phyloP scores from a whole-genome alignment of 2,888 invertebrate genomes.

The Atethmia centrago region DNA sequence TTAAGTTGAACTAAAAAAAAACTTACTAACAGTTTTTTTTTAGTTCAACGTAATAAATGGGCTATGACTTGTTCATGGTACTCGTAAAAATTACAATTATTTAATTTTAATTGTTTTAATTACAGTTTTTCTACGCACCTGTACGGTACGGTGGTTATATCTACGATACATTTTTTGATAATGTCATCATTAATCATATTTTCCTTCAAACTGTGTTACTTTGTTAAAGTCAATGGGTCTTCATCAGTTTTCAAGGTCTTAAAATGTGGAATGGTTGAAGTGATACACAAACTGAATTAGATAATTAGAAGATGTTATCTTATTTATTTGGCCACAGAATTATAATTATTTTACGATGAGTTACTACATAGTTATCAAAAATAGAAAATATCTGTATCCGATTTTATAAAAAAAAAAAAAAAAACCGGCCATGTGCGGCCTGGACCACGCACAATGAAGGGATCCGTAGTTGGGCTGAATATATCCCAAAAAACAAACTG shows the following conservation, averaged over 20 bases:
- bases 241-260: constrained; percentile 31
- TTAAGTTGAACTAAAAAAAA: not conserved
- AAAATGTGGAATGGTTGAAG: constrained; percentile 3
- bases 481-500: too few relatives aligned
- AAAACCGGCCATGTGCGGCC: too few relatives aligned
- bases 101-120: constrained; percentile 26
- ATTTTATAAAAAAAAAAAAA: too few relatives aligned
- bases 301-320: constrained; percentile 28
- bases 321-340: constrained; percentile 16
- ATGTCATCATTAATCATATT: constrained; percentile 40
- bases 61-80: not conserved
- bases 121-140: constrained; percentile 9
- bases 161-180: constrained; percentile 25
- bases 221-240: constrained; percentile 14
- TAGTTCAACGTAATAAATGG: too few relatives aligned
- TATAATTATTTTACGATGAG: constrained; percentile 4
- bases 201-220: constrained; percentile 1
- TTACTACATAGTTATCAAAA: constrained; percentile 6
- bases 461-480: too few relatives aligned
- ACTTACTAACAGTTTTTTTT: too few relatives aligned
- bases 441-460: too few relatives aligned
- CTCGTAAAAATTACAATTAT: constrained; percentile 10
- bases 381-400: constrained; percentile 18
- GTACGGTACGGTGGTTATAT: not conserved
- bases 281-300: constrained; percentile 20